Conservation (phyloP, 1,140 invertebrate genomes). For the Chelonus insularis region DNA sequence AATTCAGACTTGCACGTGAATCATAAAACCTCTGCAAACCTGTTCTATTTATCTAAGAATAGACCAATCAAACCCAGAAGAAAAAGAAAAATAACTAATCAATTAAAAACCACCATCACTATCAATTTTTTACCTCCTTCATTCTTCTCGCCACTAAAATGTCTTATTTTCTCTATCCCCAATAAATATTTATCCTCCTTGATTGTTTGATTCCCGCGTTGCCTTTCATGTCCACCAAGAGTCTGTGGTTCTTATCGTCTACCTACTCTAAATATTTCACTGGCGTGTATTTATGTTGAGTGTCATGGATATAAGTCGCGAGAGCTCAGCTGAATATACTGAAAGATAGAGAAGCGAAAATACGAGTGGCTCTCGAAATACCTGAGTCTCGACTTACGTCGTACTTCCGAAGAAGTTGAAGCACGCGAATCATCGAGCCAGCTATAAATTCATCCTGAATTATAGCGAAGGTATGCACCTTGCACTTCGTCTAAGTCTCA, state of each 20-base stretch:
- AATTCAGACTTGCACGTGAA: too few species aligned
- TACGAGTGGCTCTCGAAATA: not conserved
- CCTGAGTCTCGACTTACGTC: not conserved
- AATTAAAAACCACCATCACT: too few species aligned
- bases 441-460: not conserved
- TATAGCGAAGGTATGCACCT: not conserved
- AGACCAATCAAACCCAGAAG: too few species aligned
- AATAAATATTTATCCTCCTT: too few species aligned
- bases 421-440: not conserved
- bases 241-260: slow-evolving; percentile 16
- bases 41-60: too few species aligned
- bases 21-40: too few species aligned
- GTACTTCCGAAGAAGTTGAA: slow-evolving; percentile 2
- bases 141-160: not conserved
- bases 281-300: slow-evolving; percentile 24
- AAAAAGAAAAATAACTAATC: too few species aligned
- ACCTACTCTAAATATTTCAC: slow-evolving; percentile 30
- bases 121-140: not conserved
- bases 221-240: not conserved
- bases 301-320: not conserved
- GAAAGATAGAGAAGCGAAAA: not conserved
- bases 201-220: not conserved
- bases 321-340: not conserved
- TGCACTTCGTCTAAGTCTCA: not conserved
- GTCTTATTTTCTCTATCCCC: too few species aligned